These are phyloP conservation scores for Andrena fulva DNA, from an alignment of 2,888 invertebrate genomes.

Conservation along the genomic window DNA sequence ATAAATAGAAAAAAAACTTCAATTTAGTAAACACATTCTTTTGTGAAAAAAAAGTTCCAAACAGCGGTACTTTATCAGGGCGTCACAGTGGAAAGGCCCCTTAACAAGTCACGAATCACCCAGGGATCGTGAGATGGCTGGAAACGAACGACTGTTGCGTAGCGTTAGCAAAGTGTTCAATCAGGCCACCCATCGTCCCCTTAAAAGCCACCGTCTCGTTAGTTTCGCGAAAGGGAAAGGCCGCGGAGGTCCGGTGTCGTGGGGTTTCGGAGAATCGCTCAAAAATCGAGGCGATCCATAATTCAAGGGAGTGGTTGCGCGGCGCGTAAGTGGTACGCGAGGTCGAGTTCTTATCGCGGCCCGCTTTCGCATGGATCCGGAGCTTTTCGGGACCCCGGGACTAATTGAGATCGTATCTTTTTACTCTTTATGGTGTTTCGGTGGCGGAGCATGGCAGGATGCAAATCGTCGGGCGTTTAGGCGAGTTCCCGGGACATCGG, in stretches of 20 bases:
- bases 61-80: too few relatives aligned
- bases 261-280: slow-evolving; percentile 59
- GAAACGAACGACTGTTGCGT: too few relatives aligned
- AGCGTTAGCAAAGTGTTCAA: too few relatives aligned
- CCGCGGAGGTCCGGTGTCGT: slow-evolving; percentile 1
- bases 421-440: slow-evolving; percentile 64
- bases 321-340: slow-evolving; percentile 60
- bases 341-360: slow-evolving; percentile 66
- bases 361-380: slow-evolving; percentile 52
- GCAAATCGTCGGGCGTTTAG: slow-evolving; percentile 56
- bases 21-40: too few relatives aligned
- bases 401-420: slow-evolving; percentile 75
- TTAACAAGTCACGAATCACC: too few relatives aligned
- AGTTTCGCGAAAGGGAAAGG: slow-evolving; percentile 15
- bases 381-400: slow-evolving; percentile 55
- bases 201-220: slow-evolving; percentile 3
- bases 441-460: slow-evolving; percentile 45
- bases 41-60: too few relatives aligned
- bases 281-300: slow-evolving; percentile 35
- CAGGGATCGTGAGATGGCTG: too few relatives aligned
- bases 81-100: too few relatives aligned
- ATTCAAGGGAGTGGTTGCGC: slow-evolving; percentile 53
- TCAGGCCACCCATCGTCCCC: too few relatives aligned
- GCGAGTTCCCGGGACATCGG: slow-evolving; percentile 12
- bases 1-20: too few relatives aligned